A percentile compares a stretch with the other conserved stretches of the same genome.
Conservation (phyloP, 2,113 vertebrate species). For the Anthoscopus minutus region DNA sequence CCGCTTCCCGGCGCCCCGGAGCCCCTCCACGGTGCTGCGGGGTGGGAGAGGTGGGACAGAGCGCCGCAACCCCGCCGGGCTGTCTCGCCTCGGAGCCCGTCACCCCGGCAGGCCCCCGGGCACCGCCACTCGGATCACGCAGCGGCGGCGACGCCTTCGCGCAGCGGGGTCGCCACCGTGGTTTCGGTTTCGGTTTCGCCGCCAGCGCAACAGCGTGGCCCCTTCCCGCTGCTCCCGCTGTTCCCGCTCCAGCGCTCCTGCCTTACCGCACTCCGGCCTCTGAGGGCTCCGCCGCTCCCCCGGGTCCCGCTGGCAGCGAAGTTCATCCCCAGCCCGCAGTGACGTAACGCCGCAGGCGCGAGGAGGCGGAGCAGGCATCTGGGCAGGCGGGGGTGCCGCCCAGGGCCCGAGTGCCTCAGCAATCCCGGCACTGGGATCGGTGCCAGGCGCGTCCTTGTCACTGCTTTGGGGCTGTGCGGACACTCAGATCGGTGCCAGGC, state of each 20-base stretch:
- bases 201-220: not conserved
- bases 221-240: not conserved
- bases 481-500: not conserved
- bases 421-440: not conserved
- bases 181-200: not conserved
- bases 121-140: too few relatives aligned
- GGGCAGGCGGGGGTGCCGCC: too few relatives aligned
- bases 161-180: not conserved
- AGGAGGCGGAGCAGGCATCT: not conserved
- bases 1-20: not conserved
- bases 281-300: too few relatives aligned
- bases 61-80: not conserved
- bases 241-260: not conserved
- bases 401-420: too few relatives aligned
- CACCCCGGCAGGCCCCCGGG: not conserved
- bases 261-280: not conserved
- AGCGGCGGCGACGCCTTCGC: not conserved
- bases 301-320: rapidly evolving
- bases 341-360: too few relatives aligned
- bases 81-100: not conserved
- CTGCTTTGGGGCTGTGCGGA: too few relatives aligned
- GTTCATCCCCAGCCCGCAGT: rapidly evolving
- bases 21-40: too few relatives aligned
- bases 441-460: too few relatives aligned
- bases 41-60: not conserved